Percentiles rank a stretch among this genome's conserved stretches.
Evolutionary conservation across 2,888 invertebrate species (phyloP).

Genomic region (Xestobium rufovillosum): DNA sequence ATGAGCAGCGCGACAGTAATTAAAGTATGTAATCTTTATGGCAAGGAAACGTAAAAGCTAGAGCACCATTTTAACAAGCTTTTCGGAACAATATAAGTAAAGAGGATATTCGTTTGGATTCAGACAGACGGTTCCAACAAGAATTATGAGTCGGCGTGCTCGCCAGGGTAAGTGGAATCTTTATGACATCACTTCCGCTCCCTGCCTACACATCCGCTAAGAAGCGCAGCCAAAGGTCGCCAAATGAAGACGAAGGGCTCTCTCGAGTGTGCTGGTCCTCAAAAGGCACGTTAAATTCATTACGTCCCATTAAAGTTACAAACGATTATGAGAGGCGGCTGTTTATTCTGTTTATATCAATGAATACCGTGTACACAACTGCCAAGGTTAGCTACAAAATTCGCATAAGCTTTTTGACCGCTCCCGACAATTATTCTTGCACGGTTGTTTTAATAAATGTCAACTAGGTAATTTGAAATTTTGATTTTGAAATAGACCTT

Average conservation of each 20-base stretch:
- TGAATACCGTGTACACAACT: too few relatives aligned
- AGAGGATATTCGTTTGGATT: conserved; percentile 25
- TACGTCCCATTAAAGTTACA: conserved; percentile 29
- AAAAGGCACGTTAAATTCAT: conserved; percentile 32
- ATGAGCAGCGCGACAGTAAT: too few relatives aligned
- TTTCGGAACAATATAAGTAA: conserved; percentile 20
- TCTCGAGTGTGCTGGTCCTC: conserved; percentile 25
- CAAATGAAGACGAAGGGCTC: conserved; percentile 32
- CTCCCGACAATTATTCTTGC: too few relatives aligned
- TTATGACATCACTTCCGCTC: conserved; percentile 30
- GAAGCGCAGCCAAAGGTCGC: conserved; percentile 25
- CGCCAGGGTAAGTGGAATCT: conserved; percentile 29
- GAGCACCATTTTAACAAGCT: too few relatives aligned
- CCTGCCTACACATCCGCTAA: conserved; percentile 22
- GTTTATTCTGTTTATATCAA: conserved; percentile 23
- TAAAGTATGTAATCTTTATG: too few relatives aligned
- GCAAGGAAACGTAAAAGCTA: too few relatives aligned
- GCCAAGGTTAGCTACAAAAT: too few relatives aligned
- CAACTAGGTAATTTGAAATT: too few relatives aligned
- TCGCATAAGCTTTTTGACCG: too few relatives aligned
- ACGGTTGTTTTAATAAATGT: too few relatives aligned
- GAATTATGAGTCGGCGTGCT: conserved; percentile 29
- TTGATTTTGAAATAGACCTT: too few relatives aligned
- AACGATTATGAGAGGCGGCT: conserved; percentile 28
- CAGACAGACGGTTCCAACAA: conserved; percentile 29